These are phyloP conservation scores for Melikaiella ostensackeni DNA, from an alignment of 2,888 invertebrate genomes.

Conservation along the genomic window DNA sequence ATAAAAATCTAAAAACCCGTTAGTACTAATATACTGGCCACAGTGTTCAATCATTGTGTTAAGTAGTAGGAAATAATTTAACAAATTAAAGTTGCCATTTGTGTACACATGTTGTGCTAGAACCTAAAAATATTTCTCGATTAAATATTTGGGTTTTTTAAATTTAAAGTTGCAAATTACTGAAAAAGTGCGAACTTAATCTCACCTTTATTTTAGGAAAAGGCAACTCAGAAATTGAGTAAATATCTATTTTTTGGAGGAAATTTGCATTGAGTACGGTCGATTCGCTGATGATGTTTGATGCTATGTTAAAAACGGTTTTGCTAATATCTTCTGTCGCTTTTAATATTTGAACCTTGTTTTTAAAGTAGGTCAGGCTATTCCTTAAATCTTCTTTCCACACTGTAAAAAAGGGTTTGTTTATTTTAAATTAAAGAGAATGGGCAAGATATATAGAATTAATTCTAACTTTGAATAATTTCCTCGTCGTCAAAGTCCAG, in stretches of 20 bases:
- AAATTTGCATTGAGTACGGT: constrained; percentile 61
- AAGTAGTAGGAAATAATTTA: constrained; percentile 63
- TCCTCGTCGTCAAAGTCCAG: constrained; percentile 60
- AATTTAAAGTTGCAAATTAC: constrained; percentile 15
- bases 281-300: constrained; percentile 57
- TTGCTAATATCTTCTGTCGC: constrained; percentile 55
- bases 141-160: not conserved
- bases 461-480: constrained; percentile 57
- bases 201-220: constrained; percentile 65
- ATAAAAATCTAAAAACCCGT: constrained; percentile 57
- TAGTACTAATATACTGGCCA: constrained; percentile 50
- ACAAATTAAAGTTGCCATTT: constrained; percentile 61
- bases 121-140: constrained; percentile 55
- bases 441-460: not conserved
- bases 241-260: constrained; percentile 58
- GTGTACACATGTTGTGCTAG: constrained; percentile 60
- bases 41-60: constrained; percentile 57
- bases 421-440: not conserved
- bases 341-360: constrained; percentile 53
- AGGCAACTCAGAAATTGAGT: constrained; percentile 59
- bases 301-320: constrained; percentile 57
- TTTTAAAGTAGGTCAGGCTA: constrained; percentile 50
- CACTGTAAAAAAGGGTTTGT: constrained; percentile 55
- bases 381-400: constrained; percentile 60
- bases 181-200: not conserved